Conservation (phyloP, 2,113 vertebrate genomes). For the Romanogobio albipinnatus region DNA sequence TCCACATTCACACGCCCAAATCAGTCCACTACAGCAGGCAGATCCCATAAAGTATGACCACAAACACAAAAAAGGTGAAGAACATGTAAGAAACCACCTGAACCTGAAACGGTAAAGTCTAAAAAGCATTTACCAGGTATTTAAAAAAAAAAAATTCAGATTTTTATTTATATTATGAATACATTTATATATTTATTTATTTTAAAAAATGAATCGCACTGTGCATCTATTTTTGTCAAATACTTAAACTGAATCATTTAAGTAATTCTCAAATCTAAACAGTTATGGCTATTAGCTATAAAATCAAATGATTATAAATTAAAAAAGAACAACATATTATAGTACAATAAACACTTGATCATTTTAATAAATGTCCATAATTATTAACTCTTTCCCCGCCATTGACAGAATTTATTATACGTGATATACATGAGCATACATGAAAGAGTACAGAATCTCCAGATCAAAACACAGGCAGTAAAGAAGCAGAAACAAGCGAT, state of each 20-base stretch:
- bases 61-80: neutral
- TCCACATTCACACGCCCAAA: neutral
- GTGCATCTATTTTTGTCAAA: neutral
- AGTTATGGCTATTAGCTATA: neutral
- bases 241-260: neutral
- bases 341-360: neutral
- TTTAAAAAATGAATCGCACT: neutral
- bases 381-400: neutral
- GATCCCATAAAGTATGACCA: neutral
- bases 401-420: too few relatives aligned
- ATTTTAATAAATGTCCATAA: neutral
- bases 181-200: too few relatives aligned
- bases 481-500: too few relatives aligned
- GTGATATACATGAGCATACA: too few relatives aligned
- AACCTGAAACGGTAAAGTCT: neutral
- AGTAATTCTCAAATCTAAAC: neutral
- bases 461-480: too few relatives aligned
- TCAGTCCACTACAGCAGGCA: neutral
- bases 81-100: neutral
- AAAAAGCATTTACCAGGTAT: neutral
- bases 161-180: too few relatives aligned
- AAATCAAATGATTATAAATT: neutral
- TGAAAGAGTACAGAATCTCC: too few relatives aligned
- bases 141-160: neutral
- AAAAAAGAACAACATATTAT: neutral